phyloP scores from a whole-genome alignment of 2,113 vertebrate genomes.

The Silurus glanis region DNA sequence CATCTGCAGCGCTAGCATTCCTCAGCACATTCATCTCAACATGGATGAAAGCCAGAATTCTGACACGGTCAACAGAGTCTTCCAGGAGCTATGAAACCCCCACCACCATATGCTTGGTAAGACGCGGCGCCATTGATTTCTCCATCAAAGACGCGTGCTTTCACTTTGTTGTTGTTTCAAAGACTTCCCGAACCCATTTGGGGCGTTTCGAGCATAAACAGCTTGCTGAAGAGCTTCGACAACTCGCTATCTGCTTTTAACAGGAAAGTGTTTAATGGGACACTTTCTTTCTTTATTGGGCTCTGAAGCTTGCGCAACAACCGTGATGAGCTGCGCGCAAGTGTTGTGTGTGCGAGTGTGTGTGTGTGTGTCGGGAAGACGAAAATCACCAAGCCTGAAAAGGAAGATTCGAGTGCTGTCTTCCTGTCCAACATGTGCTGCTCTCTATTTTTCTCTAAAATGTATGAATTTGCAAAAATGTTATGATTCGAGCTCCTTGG shows the following conservation, averaged over 20 bases:
- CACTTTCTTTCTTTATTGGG: slow-evolving; percentile 31
- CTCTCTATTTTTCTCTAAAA: background rate
- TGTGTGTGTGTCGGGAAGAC: background rate
- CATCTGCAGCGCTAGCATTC: slow-evolving; percentile 35
- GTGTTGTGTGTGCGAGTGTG: background rate
- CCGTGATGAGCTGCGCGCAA: background rate
- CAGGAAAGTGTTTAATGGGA: slow-evolving; percentile 41
- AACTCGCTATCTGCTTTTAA: slow-evolving; percentile 52
- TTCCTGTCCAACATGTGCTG: background rate
- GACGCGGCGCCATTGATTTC: slow-evolving; percentile 53
- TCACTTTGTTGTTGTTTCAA: slow-evolving; percentile 60
- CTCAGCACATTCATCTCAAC: slow-evolving; percentile 9
- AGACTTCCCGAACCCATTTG: slow-evolving; percentile 61
- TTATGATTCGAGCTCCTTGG: background rate
- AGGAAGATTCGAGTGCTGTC: background rate
- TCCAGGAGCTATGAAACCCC: slow-evolving; percentile 51
- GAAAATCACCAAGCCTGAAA: slow-evolving; percentile 2
- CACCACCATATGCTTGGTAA: slow-evolving; percentile 66
- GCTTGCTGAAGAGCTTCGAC: slow-evolving; percentile 57
- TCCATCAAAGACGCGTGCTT: slow-evolving; percentile 69
- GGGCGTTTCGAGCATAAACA: slow-evolving; percentile 54
- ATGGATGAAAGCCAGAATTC: slow-evolving; percentile 46
- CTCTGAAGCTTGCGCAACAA: slow-evolving; percentile 9
- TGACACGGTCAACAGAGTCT: slow-evolving; percentile 52
- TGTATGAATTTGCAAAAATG: background rate